Conservation (phyloP, 1,140 invertebrate species). For the Aphidius gifuensis region DNA sequence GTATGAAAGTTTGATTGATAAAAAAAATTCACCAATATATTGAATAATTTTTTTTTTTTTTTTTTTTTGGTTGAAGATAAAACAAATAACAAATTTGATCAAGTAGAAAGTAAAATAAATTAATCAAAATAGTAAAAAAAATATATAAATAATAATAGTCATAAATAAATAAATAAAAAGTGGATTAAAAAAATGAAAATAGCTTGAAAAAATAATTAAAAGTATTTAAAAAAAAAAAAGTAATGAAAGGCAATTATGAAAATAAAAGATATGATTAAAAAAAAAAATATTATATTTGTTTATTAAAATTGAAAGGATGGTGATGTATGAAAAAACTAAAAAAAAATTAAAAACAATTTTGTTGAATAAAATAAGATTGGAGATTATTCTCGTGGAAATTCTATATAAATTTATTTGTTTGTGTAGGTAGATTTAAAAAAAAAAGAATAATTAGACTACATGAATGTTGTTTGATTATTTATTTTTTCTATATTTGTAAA, state of each 20-base stretch:
- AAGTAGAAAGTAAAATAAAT: no score
- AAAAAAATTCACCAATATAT: constrained; percentile 1
- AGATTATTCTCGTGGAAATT: constrained; percentile 22
- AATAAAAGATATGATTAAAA: neutral
- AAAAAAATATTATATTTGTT: constrained; percentile 1
- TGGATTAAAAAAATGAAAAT: neutral
- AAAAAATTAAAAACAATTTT: constrained; percentile 3
- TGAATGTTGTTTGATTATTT: constrained; percentile 5
- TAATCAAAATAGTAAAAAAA: no score
- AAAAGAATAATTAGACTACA: constrained; percentile 13
- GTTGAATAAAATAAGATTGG: constrained; percentile 21
- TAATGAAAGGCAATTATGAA: constrained; percentile 1
- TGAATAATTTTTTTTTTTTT: no score
- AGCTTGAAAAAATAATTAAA: neutral
- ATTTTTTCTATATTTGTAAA: neutral
- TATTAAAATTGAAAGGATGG: no score
- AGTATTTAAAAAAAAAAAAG: constrained; percentile 2
- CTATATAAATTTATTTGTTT: constrained; percentile 13
- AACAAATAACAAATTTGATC: no score
- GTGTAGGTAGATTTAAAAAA: no score
- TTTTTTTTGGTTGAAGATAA: no score
- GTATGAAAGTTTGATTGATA: constrained; percentile 13
- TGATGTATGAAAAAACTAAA: neutral
- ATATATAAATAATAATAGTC: no score
- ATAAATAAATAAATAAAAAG: no score